Conservation (phyloP, 2,797 vertebrate species). For the Pitangus sulphuratus region DNA sequence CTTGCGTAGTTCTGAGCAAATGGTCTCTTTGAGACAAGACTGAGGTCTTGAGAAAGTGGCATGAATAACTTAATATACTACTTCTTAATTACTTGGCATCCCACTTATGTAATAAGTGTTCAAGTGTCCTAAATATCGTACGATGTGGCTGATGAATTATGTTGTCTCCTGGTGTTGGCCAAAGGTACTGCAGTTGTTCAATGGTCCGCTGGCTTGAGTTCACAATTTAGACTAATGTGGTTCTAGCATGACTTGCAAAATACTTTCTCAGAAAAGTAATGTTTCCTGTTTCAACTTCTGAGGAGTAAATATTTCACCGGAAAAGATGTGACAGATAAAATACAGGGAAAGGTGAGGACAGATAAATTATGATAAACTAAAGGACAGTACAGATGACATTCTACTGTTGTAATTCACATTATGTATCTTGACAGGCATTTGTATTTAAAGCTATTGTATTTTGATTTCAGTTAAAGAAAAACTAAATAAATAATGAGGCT, state of each 20-base stretch:
- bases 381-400: not conserved
- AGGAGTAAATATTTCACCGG: not conserved
- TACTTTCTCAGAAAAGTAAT: not conserved
- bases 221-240: not conserved
- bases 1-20: not conserved
- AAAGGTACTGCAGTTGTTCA: not conserved
- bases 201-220: not conserved
- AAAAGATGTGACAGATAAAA: not conserved
- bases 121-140: rapidly evolving
- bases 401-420: not conserved
- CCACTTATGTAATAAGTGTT: not conserved
- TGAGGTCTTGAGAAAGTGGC: not conserved
- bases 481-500: not conserved
- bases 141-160: not conserved
- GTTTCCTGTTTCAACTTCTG: not conserved
- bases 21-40: not conserved
- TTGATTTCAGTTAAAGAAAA: not conserved
- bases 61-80: not conserved
- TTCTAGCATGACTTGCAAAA: not conserved
- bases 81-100: not conserved
- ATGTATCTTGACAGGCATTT: not conserved
- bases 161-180: not conserved
- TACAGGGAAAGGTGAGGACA: not conserved
- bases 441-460: not conserved
- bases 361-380: not conserved